Evolutionary conservation across 2,888 invertebrate species (phyloP), one percentile per base, ranked within the genome.

Genomic region (Aporophyla nigra): DNA sequence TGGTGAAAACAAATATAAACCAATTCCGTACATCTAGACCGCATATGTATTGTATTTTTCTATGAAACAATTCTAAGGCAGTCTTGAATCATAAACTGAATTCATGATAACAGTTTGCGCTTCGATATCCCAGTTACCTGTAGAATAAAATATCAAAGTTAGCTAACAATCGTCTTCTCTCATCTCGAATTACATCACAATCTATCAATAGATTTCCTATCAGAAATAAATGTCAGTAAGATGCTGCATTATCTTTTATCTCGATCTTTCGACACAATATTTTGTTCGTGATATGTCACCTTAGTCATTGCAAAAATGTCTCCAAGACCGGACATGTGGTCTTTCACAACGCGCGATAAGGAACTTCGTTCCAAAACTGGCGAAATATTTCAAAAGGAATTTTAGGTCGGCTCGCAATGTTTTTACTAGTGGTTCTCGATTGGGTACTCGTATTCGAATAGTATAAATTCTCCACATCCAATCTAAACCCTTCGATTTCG

Each of bases 361-460:
- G n/a, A n/a, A n/a, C n/a, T n/a, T n/a, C n/a, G n/a, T n/a, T n/a
- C n/a, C n/a, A n/a, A 40, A 72, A 72, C 46, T 43, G 56, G 56
- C n/a, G n/a, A 46, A 68, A 59, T 67, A 74, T 74, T 70, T 51
- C 19, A 43, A 82, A 75, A 62, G 19, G 65, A 70, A 53, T 67
- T 77, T 77, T 40, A 40, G 66, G 62, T 53, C 33, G n/a, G 24
- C 21, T 54, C 40, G 14, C 43, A 33, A 61, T 19, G 19, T 54
- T 51, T 61, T 74, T 66, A 82, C 77, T 54, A 56, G n/a, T 3
- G 6, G 21, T 61, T 65, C 78, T 84, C 78, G 77, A 80, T 71
- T 68, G 14, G 9, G 53, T 58, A 61, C 24, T 70, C 66, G 40
- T 46, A n/a, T 49, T 68, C 21, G 33, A 51, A 27, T 12, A 53